phyloP scores from a whole-genome alignment of 2,113 vertebrate genomes.

The Speoplatyrhinus poulsoni region DNA sequence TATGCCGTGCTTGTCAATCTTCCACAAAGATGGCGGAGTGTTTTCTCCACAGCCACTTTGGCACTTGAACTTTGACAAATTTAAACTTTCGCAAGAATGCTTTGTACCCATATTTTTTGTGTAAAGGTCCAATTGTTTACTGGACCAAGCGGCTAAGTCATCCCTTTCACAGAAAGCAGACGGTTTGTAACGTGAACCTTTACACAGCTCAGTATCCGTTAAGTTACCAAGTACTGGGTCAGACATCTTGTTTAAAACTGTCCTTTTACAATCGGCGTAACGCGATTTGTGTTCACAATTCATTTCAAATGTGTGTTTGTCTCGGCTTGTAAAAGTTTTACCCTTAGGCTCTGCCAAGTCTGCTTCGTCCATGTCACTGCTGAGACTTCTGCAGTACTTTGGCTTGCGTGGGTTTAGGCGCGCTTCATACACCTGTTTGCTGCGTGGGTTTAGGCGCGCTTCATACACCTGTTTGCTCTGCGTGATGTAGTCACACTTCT shows the following conservation, averaged over 20 bases:
- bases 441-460: conserved; percentile 82
- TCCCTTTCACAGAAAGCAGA: conserved; percentile 30
- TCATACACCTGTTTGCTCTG: conserved; percentile 83
- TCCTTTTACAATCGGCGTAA: conserved; percentile 35
- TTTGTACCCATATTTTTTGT: conserved; percentile 81
- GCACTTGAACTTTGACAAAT: conserved; percentile 75
- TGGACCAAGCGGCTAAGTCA: conserved; percentile 65
- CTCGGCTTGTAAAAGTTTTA: conserved; percentile 80
- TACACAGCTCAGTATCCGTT: neutral
- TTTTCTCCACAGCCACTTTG: conserved; percentile 75
- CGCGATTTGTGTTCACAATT: conserved; percentile 72
- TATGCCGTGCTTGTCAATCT: conserved; percentile 80
- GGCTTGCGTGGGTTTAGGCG: conserved; percentile 80
- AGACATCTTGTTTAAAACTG: conserved; percentile 6
- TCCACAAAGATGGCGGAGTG: conserved; percentile 78
- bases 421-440: conserved; percentile 82
- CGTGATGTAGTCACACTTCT: conserved; percentile 86
- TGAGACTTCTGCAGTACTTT: conserved; percentile 64
- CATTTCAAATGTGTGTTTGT: conserved; percentile 80
- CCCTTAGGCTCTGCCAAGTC: conserved; percentile 72
- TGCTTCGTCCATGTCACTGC: conserved; percentile 69
- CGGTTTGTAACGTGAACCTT: conserved; percentile 39
- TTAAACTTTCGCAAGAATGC: conserved; percentile 82
- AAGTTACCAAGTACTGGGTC: conserved; percentile 18
- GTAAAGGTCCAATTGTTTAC: conserved; percentile 80